phyloP scores from a whole-genome alignment of 2,888 invertebrate genomes.

The Corythucha ciliata region DNA sequence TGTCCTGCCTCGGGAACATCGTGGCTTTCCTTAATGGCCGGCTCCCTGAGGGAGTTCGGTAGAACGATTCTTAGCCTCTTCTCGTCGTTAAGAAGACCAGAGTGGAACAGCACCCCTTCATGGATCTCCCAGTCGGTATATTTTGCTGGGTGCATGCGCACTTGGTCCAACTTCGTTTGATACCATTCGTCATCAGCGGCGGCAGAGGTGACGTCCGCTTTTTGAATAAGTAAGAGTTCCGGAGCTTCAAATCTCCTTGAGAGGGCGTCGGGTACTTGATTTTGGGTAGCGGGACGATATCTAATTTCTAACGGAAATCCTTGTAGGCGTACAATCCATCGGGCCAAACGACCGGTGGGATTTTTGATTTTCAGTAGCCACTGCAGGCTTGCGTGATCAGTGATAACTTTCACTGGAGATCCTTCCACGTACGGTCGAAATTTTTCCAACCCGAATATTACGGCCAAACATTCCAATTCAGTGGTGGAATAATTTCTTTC shows the following conservation, averaged over 20 bases:
- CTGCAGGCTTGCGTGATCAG: conserved; percentile 10
- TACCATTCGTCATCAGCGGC: conserved; percentile 24
- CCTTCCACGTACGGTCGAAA: conserved; percentile 15
- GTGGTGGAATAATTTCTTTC: conserved; percentile 10
- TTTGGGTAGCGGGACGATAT: conserved; percentile 16
- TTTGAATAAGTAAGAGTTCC: too few species aligned
- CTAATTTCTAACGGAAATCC: background rate
- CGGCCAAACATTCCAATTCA: conserved; percentile 17
- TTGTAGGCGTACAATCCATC: conserved; percentile 12
- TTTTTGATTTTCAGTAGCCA: conserved; percentile 12
- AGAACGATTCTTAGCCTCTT: conserved; percentile 12
- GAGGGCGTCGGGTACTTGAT: conserved; percentile 15
- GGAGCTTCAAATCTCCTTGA: too few species aligned
- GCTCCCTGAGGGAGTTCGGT: background rate
- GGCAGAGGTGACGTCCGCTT: background rate
- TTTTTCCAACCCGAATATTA: conserved; percentile 14
- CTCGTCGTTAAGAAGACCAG: conserved; percentile 9
- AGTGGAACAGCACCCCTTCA: background rate
- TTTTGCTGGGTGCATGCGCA: conserved; percentile 9
- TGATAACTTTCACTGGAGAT: conserved; percentile 9
- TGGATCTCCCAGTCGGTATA: conserved; percentile 20
- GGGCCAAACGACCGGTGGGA: conserved; percentile 10
- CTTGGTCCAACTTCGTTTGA: conserved; percentile 12
- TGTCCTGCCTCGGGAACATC: conserved; percentile 18
- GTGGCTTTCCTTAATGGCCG: conserved; percentile 3